Conservation (phyloP, 2,888 invertebrate species). For the Escarpia spicata region DNA sequence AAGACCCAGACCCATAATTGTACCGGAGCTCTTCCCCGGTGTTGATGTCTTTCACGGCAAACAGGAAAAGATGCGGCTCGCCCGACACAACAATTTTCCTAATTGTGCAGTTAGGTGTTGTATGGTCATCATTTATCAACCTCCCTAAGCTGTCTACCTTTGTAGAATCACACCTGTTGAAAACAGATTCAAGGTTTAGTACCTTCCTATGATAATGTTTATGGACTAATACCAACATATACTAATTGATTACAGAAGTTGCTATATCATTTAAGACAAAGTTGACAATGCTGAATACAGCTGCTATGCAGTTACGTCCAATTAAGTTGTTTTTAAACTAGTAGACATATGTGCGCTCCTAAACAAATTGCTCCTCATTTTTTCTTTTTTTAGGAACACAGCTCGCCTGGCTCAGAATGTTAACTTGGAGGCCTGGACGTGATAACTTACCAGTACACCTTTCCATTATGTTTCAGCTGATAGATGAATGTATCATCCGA, state of each 20-base stretch:
- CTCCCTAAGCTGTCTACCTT: too few relatives aligned
- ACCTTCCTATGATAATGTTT: too few relatives aligned
- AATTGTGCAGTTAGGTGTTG: not conserved
- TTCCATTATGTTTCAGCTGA: not conserved
- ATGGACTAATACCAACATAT: too few relatives aligned
- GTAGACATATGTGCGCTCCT: not conserved
- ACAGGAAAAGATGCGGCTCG: not conserved
- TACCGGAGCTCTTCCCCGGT: not conserved
- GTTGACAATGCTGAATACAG: not conserved
- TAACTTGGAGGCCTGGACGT: too few relatives aligned
- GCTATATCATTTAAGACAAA: not conserved
- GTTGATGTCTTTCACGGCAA: not conserved
- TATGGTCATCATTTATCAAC: too few relatives aligned
- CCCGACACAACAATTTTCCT: not conserved
- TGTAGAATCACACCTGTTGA: too few relatives aligned
- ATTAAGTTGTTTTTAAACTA: not conserved
- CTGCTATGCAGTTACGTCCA: not conserved
- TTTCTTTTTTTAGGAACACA: too few relatives aligned
- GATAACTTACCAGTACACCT: too few relatives aligned
- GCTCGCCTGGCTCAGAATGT: too few relatives aligned
- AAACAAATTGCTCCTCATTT: not conserved
- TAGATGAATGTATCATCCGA: not conserved
- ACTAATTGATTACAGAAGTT: not conserved
- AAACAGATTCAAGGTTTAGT: too few relatives aligned
- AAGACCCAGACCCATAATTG: not conserved